These are phyloP conservation scores for Macropis europaea DNA, from an alignment of 2,888 invertebrate species.

Conservation along the genomic window DNA sequence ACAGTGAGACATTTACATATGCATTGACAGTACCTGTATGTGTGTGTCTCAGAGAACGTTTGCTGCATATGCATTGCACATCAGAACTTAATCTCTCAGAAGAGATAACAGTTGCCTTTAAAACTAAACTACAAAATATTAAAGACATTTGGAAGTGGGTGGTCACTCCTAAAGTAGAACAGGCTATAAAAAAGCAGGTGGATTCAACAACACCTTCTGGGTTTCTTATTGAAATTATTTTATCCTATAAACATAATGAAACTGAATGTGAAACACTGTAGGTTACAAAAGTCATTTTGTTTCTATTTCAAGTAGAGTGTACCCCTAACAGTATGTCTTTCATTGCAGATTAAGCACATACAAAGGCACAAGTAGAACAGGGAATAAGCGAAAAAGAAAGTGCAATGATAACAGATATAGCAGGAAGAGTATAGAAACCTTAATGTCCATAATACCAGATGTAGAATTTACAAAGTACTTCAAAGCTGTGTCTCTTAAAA, in stretches of 20 bases:
- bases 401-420: slow-evolving; percentile 82
- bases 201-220: slow-evolving; percentile 82
- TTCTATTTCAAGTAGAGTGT: not conserved
- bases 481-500: slow-evolving; percentile 81
- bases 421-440: slow-evolving; percentile 84
- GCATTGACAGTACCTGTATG: slow-evolving; percentile 87
- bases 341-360: slow-evolving; percentile 79
- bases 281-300: slow-evolving; percentile 52
- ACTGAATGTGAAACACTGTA: slow-evolving; percentile 83
- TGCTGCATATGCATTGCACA: slow-evolving; percentile 83
- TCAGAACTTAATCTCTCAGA: slow-evolving; percentile 81
- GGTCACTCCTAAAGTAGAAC: slow-evolving; percentile 83
- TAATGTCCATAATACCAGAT: slow-evolving; percentile 80
- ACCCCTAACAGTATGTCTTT: not conserved
- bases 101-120: slow-evolving; percentile 45
- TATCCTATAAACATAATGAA: slow-evolving; percentile 81
- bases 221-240: slow-evolving; percentile 82
- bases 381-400: slow-evolving; percentile 77
- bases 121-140: slow-evolving; percentile 62
- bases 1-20: slow-evolving; percentile 85
- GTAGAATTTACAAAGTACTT: slow-evolving; percentile 81
- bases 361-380: slow-evolving; percentile 76
- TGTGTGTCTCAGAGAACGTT: slow-evolving; percentile 85
- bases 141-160: slow-evolving; percentile 92
- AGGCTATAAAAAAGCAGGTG: slow-evolving; percentile 81